These are phyloP conservation scores for Phoeniculus purpureus DNA, from an alignment of 2,797 vertebrate species.

Conservation along the genomic window DNA sequence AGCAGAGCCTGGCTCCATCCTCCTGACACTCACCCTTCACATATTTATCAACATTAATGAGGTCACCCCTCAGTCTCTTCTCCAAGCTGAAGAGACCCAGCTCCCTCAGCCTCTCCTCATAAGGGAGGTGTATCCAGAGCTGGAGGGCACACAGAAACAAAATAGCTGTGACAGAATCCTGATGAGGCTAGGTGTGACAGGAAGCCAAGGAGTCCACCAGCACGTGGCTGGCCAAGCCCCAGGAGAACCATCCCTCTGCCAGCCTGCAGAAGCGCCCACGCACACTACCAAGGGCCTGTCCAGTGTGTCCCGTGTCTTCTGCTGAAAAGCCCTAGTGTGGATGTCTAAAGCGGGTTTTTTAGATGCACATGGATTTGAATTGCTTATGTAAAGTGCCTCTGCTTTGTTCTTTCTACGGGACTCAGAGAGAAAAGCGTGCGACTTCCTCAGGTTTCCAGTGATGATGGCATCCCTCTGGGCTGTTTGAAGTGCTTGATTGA, in stretches of 20 bases:
- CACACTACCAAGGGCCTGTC: background rate
- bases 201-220: fast-evolving
- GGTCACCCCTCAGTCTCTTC: too few relatives aligned
- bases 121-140: background rate
- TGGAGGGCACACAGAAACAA: background rate
- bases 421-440: fast-evolving
- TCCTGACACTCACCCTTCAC: too few relatives aligned
- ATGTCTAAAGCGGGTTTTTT: too few relatives aligned
- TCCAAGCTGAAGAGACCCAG: too few relatives aligned
- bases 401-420: background rate
- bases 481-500: background rate
- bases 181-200: fast-evolving
- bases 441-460: background rate
- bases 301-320: fast-evolving
- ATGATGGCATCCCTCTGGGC: background rate
- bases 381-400: background rate
- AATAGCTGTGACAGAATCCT: background rate
- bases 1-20: too few relatives aligned
- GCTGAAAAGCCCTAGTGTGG: too few relatives aligned
- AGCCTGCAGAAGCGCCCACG: background rate
- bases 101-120: too few relatives aligned
- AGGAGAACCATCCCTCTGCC: background rate
- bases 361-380: background rate
- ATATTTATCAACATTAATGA: too few relatives aligned
- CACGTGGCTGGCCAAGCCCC: background rate